Evolutionary conservation across 1,140 invertebrate species (phyloP).

Genomic region (Panagrolaimus sp.): DNA sequence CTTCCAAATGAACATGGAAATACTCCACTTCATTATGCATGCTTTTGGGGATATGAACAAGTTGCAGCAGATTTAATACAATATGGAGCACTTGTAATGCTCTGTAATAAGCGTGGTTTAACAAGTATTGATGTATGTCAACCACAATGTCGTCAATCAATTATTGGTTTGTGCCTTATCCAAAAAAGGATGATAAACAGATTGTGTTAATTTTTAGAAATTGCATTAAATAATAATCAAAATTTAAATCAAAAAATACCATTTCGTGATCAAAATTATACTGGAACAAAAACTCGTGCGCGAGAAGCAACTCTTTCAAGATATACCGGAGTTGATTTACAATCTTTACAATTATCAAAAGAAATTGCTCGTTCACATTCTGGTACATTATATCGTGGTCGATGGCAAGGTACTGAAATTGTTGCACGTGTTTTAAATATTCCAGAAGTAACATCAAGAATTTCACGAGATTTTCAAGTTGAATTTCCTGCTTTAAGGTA

Average conservation of each 20-base stretch:
- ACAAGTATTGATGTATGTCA: conserved; percentile 89
- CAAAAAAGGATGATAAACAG: background rate
- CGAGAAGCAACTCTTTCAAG: conserved; percentile 88
- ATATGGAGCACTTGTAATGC: conserved; percentile 79
- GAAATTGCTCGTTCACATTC: conserved; percentile 79
- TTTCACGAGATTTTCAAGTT: conserved; percentile 94
- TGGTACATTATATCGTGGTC: conserved; percentile 84
- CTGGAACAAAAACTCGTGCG: conserved; percentile 85
- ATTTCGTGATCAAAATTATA: conserved; percentile 94
- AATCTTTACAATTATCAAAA: conserved; percentile 77
- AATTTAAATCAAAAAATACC: conserved; percentile 85
- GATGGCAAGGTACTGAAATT: conserved; percentile 97
- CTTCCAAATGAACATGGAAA: conserved; percentile 98
- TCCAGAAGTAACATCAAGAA: conserved; percentile 77
- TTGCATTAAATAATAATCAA: conserved; percentile 49
- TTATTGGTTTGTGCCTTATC: conserved; percentile 65
- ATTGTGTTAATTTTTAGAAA: conserved; percentile 52
- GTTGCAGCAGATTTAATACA: conserved; percentile 88
- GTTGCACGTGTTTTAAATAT: conserved; percentile 84
- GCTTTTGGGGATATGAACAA: conserved; percentile 89
- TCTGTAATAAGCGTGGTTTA: conserved; percentile 92
- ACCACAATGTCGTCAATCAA: conserved; percentile 71
- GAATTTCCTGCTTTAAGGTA: conserved; percentile 85
- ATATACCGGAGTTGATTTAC: conserved; percentile 91
- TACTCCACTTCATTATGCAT: conserved; percentile 94